Percentiles rank a stretch among this genome's conserved stretches.
phyloP scores from a whole-genome alignment of 2,797 vertebrate genomes.

The Meda fulgida region DNA sequence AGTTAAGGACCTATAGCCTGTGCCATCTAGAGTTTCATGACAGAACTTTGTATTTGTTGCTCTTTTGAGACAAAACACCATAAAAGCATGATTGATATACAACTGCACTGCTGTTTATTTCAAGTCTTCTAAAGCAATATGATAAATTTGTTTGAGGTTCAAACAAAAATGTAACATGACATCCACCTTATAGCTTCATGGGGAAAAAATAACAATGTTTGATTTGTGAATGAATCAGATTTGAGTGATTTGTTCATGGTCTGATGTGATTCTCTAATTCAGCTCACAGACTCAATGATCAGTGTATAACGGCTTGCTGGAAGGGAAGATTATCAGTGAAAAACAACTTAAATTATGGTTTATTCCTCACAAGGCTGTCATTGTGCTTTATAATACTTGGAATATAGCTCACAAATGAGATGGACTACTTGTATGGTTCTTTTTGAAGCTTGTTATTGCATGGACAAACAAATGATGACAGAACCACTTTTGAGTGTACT shows the following conservation, averaged over 20 bases:
- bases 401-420: not conserved
- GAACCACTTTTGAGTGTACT: not conserved
- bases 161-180: not conserved
- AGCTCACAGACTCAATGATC: not conserved
- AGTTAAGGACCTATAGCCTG: no score
- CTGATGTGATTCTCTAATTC: not conserved
- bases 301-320: not conserved
- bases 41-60: no score
- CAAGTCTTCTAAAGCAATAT: not conserved
- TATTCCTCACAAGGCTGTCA: not conserved
- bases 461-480: conserved; percentile 3
- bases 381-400: not conserved
- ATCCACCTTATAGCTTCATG: not conserved
- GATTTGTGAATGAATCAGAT: not conserved
- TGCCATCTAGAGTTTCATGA: no score
- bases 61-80: not conserved
- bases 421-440: not conserved
- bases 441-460: not conserved
- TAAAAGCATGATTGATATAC: not conserved
- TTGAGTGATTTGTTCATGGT: not conserved
- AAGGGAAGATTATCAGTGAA: not conserved
- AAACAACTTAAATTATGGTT: not conserved
- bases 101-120: not conserved
- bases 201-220: not conserved
- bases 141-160: not conserved